Evolutionary conservation across 2,113 vertebrate genomes (phyloP).

Genomic region (Hemichromis elongatus): DNA sequence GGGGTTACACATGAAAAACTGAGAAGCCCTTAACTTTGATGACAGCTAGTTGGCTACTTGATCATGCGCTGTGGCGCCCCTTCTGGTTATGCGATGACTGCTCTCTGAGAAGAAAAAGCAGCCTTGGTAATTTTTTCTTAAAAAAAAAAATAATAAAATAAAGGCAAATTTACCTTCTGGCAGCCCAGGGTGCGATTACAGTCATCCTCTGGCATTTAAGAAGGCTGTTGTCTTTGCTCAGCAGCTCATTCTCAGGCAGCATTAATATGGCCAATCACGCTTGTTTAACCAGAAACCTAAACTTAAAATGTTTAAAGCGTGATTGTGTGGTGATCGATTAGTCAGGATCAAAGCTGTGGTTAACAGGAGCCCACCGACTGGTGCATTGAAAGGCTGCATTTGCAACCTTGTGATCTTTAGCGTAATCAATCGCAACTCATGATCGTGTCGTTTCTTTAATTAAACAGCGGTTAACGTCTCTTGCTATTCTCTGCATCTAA

Average conservation of each 20-base stretch:
- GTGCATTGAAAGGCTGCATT: slow-evolving; percentile 3
- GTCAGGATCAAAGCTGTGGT: neutral
- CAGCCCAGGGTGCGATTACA: neutral
- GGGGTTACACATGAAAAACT: neutral
- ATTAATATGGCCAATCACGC: neutral
- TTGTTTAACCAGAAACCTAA: neutral
- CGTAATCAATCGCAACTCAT: slow-evolving; percentile 5
- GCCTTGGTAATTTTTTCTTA: neutral
- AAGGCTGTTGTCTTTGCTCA: neutral
- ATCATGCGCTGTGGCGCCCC: slow-evolving; percentile 32
- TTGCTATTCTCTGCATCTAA: neutral
- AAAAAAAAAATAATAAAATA: neutral
- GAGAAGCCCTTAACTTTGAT: slow-evolving; percentile 23
- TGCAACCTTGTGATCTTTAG: neutral
- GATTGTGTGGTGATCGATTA: neutral
- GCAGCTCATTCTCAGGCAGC: neutral
- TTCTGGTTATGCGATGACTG: neutral
- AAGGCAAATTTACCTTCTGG: neutral
- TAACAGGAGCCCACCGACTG: neutral
- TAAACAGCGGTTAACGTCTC: neutral
- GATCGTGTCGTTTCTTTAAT: neutral
- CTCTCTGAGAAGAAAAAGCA: neutral
- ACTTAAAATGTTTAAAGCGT: neutral
- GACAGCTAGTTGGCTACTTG: neutral
- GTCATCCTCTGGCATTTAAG: no score